Percentiles rank a stretch among this genome's conserved stretches.
Conservation (phyloP, 2,113 vertebrate species). For the Atherinomorus stipes region DNA sequence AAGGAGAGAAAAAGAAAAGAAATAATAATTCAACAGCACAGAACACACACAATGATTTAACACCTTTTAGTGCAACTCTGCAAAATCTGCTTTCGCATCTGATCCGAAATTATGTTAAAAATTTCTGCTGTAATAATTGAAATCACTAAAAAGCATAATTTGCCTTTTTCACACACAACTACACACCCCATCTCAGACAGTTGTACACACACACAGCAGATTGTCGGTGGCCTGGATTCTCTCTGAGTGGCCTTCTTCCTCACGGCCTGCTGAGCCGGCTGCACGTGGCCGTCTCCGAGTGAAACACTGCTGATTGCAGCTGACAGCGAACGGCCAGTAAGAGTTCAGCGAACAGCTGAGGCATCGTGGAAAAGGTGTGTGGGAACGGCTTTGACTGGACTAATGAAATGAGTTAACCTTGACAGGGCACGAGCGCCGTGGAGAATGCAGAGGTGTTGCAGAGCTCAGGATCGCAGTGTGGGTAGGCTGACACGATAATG, state of each 20-base stretch:
- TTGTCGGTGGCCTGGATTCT: conserved; percentile 34
- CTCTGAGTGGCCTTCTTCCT: conserved; percentile 32
- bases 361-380: conserved; percentile 51
- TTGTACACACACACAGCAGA: conserved; percentile 26
- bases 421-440: conserved; percentile 35
- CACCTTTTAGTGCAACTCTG: background rate
- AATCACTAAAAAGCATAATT: conserved; percentile 26
- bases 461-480: conserved; percentile 14
- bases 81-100: background rate
- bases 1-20: background rate
- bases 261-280: conserved; percentile 37
- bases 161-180: background rate
- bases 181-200: background rate
- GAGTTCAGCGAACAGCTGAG: conserved; percentile 46
- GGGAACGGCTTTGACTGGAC: conserved; percentile 50
- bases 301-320: conserved; percentile 44
- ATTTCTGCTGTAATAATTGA: conserved; percentile 14
- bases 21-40: conserved; percentile 14
- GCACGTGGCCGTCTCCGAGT: conserved; percentile 30
- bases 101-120: conserved; percentile 6
- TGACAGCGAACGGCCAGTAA: conserved; percentile 42
- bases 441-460: conserved; percentile 28
- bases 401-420: conserved; percentile 61
- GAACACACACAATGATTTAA: too few relatives aligned
- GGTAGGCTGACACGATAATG: conserved; percentile 28